Evolutionary conservation across 2,113 vertebrate genomes (phyloP).

Genomic region (Lophochroa leadbeateri): DNA sequence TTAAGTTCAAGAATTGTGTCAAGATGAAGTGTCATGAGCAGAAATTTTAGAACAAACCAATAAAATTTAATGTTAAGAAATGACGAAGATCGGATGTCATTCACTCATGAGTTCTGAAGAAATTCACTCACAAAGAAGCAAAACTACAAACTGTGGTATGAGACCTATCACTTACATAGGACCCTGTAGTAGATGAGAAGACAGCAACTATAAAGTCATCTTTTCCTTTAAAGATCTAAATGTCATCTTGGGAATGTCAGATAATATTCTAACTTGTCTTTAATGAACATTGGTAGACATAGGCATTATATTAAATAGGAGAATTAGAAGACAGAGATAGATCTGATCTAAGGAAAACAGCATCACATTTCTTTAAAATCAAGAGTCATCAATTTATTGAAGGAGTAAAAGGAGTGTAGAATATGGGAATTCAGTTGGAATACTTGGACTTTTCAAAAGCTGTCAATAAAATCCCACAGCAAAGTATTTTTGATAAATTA

Average conservation of each 20-base stretch:
- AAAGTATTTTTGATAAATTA: background rate
- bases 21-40: background rate
- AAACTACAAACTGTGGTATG: background rate
- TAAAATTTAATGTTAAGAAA: background rate
- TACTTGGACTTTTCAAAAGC: background rate
- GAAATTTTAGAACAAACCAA: background rate
- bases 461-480: background rate
- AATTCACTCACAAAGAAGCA: background rate
- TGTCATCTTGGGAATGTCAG: background rate
- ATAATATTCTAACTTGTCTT: background rate
- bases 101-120: background rate
- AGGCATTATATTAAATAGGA: background rate
- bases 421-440: accelerated
- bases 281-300: background rate
- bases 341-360: background rate
- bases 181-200: background rate
- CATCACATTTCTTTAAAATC: background rate
- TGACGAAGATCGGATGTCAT: background rate
- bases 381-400: background rate
- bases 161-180: background rate
- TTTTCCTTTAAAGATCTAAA: background rate
- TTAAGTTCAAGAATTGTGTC: background rate
- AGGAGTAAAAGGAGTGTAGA: background rate
- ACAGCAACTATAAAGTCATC: background rate
- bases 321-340: background rate